These are phyloP conservation scores for Lycophotia porphyrea DNA, from an alignment of 2,888 invertebrate genomes.

Conservation along the genomic window DNA sequence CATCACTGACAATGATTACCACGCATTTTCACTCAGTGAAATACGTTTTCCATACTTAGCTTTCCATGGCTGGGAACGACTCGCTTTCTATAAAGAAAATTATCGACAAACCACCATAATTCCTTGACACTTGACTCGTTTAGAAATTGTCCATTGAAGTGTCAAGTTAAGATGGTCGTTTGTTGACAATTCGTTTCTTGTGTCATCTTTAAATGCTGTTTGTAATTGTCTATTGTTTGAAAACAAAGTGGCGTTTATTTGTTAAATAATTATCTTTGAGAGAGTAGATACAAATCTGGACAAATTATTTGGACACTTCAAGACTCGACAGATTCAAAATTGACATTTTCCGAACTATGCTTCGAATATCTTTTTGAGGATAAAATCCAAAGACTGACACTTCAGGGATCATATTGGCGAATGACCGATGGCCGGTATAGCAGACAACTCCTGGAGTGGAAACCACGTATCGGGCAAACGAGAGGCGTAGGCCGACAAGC, in stretches of 20 bases:
- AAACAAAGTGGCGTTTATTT: slow-evolving; percentile 67
- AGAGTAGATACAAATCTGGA: not conserved
- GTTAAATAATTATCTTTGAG: slow-evolving; percentile 54
- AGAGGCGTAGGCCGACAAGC: not conserved
- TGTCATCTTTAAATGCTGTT: slow-evolving; percentile 71
- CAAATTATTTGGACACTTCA: not conserved
- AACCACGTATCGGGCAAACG: not conserved
- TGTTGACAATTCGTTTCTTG: slow-evolving; percentile 77
- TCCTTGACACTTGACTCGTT: slow-evolving; percentile 57
- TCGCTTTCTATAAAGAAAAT: slow-evolving; percentile 81
- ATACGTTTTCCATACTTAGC: slow-evolving; percentile 81
- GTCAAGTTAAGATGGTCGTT: slow-evolving; percentile 50
- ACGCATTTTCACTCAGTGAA: slow-evolving; percentile 78
- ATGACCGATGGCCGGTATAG: not conserved
- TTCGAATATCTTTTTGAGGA: not conserved
- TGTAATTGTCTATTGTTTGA: slow-evolving; percentile 76
- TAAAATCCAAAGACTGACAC: not conserved
- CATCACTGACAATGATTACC: slow-evolving; percentile 63
- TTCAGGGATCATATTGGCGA: not conserved
- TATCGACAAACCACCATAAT: slow-evolving; percentile 66
- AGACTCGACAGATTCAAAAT: not conserved
- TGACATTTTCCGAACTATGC: not conserved
- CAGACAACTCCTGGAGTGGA: not conserved
- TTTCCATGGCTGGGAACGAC: slow-evolving; percentile 77
- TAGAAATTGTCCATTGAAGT: slow-evolving; percentile 26